These are phyloP conservation scores for Arothron firmamentum DNA, from an alignment of 2,113 vertebrate genomes.

Conservation along the genomic window DNA sequence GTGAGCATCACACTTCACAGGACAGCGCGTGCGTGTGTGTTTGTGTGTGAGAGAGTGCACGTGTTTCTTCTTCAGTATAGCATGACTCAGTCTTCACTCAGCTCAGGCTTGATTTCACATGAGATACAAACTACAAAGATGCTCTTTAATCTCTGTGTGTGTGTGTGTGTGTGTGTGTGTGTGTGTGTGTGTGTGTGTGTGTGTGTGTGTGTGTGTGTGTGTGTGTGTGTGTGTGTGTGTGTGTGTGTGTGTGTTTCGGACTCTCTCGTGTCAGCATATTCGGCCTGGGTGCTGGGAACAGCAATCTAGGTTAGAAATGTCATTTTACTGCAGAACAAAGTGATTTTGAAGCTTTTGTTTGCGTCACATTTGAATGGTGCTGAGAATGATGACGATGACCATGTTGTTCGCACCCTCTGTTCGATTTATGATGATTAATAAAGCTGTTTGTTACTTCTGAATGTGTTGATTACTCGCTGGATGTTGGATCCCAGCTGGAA, in stretches of 20 bases:
- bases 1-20: not conserved
- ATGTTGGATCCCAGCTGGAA: too few species aligned
- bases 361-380: too few species aligned
- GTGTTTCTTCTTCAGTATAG: conserved; percentile 62
- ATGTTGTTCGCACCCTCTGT: too few species aligned
- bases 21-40: conserved; percentile 10
- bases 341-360: too few species aligned
- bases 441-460: too few species aligned
- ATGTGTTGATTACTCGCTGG: too few species aligned
- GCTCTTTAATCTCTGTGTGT: conserved; percentile 44
- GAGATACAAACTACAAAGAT: conserved; percentile 71
- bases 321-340: too few species aligned
- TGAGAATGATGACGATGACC: too few species aligned
- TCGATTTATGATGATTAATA: too few species aligned
- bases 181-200: conserved; percentile 9
- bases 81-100: conserved; percentile 65
- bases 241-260: conserved; percentile 7
- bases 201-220: conserved; percentile 14
- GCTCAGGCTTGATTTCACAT: conserved; percentile 70
- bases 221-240: conserved; percentile 14
- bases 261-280: not conserved
- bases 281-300: not conserved
- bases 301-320: too few species aligned
- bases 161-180: conserved; percentile 12
- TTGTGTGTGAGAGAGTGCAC: not conserved